Percentiles rank a stretch among this genome's conserved stretches.
Conservation (phyloP, 2,797 vertebrate genomes). For the Poeciliopsis infans region DNA sequence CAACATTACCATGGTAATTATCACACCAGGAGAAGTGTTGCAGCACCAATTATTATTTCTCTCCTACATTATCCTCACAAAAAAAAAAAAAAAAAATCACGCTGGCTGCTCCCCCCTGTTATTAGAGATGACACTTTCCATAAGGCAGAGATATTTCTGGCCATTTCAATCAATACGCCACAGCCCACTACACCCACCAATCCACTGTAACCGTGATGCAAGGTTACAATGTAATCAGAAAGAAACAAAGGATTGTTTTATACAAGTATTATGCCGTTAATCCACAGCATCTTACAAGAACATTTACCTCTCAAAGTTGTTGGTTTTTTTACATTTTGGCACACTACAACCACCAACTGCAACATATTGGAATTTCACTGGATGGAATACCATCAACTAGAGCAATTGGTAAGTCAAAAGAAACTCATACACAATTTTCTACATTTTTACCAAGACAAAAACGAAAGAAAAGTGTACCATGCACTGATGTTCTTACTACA, state of each 20-base stretch:
- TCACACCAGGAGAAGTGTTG: constrained; percentile 61
- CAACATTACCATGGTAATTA: constrained; percentile 66
- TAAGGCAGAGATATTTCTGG: constrained; percentile 40
- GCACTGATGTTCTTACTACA: background rate
- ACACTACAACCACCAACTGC: background rate
- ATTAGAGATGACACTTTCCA: constrained; percentile 50
- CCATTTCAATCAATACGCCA: constrained; percentile 50
- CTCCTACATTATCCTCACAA: constrained; percentile 46
- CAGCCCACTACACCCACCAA: constrained; percentile 24
- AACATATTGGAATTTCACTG: background rate
- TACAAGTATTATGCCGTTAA: constrained; percentile 21
- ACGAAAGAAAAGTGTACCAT: background rate
- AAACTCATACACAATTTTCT: background rate
- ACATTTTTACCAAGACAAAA: background rate
- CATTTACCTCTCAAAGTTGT: background rate
- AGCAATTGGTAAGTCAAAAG: background rate
- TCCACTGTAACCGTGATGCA: constrained; percentile 34
- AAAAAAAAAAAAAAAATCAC: constrained; percentile 36
- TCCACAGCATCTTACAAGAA: background rate
- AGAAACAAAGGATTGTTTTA: constrained; percentile 40
- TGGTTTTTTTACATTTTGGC: background rate
- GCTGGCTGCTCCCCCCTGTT: constrained; percentile 32
- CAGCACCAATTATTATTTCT: constrained; percentile 73
- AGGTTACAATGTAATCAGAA: constrained; percentile 44
- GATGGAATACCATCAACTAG: background rate